phyloP scores from a whole-genome alignment of 1,140 invertebrate species.

The Leptonema lineaticorne region DNA sequence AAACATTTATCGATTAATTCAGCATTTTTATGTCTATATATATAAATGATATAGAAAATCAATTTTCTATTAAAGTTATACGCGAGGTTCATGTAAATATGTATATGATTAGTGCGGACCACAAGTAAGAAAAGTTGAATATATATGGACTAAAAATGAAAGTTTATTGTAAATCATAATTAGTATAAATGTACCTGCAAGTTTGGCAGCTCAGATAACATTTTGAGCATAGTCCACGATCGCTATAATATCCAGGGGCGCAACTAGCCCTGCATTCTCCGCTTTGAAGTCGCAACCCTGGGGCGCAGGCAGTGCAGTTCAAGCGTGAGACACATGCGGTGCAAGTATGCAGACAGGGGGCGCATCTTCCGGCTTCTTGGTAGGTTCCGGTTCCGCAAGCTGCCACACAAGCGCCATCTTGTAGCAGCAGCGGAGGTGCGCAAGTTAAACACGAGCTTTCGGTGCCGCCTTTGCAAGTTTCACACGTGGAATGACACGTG shows the following conservation, averaged over 20 bases:
- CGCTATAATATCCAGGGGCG: conserved; percentile 78
- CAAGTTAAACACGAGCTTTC: conserved; percentile 71
- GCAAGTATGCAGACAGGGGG: conserved; percentile 77
- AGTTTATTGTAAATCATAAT: too few species aligned
- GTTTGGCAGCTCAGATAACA: conserved; percentile 83
- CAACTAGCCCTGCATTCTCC: conserved; percentile 76
- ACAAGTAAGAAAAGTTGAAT: too few species aligned
- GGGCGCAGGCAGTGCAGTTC: conserved; percentile 76
- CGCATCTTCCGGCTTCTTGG: conserved; percentile 66
- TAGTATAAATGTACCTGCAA: conserved; percentile 60
- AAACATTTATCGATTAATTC: too few species aligned
- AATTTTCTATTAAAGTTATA: too few species aligned
- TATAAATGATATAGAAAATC: too few species aligned
- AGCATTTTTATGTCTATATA: too few species aligned
- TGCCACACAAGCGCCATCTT: conserved; percentile 67
- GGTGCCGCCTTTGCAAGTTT: conserved; percentile 68
- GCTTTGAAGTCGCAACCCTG: conserved; percentile 72
- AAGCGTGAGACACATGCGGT: conserved; percentile 71
- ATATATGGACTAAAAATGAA: too few species aligned
- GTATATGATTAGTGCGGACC: too few species aligned
- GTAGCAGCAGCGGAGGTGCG: conserved; percentile 63
- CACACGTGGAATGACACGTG: conserved; percentile 69
- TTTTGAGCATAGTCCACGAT: conserved; percentile 74
- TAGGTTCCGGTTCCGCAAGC: conserved; percentile 73
- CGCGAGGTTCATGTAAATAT: too few species aligned